These are phyloP conservation scores for Apostichopus californicus DNA, from an alignment of 35 echinoderm and acorn worm species.

Conservation along the genomic window DNA sequence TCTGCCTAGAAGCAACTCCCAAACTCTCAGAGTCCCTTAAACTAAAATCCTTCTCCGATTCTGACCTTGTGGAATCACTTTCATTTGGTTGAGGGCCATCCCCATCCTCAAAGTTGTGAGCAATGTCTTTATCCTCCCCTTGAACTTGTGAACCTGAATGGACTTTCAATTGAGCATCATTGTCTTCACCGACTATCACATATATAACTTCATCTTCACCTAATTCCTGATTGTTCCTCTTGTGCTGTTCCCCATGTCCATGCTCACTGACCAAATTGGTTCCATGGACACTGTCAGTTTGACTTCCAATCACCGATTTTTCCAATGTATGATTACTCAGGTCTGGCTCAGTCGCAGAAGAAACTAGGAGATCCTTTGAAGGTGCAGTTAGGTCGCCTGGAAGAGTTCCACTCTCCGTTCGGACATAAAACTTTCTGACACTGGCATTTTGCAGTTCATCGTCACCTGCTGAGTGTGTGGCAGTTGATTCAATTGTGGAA, in stretches of 20 bases:
- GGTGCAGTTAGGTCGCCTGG: neutral
- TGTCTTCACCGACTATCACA: neutral
- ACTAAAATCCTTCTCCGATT: neutral
- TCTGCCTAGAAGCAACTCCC: neutral
- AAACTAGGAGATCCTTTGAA: neutral
- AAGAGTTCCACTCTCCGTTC: slow-evolving; percentile 3
- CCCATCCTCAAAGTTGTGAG: neutral
- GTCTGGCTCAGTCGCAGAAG: no score
- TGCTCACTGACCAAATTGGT: neutral
- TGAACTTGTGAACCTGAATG: neutral
- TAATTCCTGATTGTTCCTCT: neutral
- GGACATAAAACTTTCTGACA: slow-evolving; percentile 11
- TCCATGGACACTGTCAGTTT: no score
- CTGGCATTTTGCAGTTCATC: slow-evolving; percentile 7
- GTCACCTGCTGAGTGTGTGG: neutral
- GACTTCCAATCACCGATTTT: no score
- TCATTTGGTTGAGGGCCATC: neutral
- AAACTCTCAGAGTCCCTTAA: neutral
- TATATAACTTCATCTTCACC: neutral
- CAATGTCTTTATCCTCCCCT: neutral
- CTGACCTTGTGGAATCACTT: neutral
- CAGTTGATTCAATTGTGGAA: neutral
- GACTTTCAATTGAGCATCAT: neutral
- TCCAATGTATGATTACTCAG: no score
- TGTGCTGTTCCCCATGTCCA: neutral